Evolutionary conservation across 2,113 vertebrate species (phyloP), one percentile per base, ranked within the genome.

Genomic region (Garra rufa): DNA sequence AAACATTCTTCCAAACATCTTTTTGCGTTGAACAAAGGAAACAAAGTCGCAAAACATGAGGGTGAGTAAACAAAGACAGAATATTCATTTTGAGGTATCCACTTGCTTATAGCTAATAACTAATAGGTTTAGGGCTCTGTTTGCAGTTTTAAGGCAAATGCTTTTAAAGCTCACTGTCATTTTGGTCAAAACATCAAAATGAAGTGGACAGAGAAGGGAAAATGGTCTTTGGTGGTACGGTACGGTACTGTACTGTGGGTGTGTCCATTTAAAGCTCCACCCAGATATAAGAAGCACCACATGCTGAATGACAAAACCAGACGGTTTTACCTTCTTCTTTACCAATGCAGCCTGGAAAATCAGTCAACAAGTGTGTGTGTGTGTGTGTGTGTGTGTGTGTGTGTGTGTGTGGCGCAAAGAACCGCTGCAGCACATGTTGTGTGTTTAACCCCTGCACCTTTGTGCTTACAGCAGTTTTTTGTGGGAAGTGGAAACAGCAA

Each of bases 161-260:
- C 43, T 74, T 44, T 63, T 88, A 86, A 86, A 88, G 81, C 82
- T 82, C 52, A 44, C 21, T 83, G 52, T 63, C 28, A 57, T 84
- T 86, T 88, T 88, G 73, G 82, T 82, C 76, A 84, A 88, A 48
- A 65, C 43, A n/a, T 38, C 28, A 34, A 44, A 48, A 57, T 75
- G 44, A 48, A 75, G 73, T 30, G 73, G 73, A 50, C 44, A 28
- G 73, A 28, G 73, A 50, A 30, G 44, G 41, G 19, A 71, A 24
- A 71, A 75, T 30, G 44, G 71, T 28, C 94, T 96, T 97, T 96
- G 96, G 95, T 96, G 95, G 94, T 91, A 93, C 92, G 91, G 94
- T 87, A 89, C 94, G 95, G 94, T 91, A 93, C 92, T 91, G 94
- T 87, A 89, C 94, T 94, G 94, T 90, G 55, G 92, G 92, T 63